phyloP scores from a whole-genome alignment of 1,140 invertebrate species.

The Drosophila bocqueti region DNA sequence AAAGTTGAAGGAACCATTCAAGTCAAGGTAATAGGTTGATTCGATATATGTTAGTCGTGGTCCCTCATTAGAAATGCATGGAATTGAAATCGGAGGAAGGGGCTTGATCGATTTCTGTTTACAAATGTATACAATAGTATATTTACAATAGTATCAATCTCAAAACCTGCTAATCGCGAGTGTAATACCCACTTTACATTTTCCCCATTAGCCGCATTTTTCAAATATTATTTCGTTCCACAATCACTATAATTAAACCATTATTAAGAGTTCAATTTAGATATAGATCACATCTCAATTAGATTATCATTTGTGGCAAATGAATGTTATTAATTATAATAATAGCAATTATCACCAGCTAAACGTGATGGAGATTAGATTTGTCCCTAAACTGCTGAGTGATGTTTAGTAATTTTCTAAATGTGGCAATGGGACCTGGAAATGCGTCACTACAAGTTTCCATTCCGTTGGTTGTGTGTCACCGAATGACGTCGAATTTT shows the following conservation, averaged over 20 bases:
- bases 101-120: not conserved
- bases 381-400: not conserved
- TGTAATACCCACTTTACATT: not conserved
- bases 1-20: constrained; percentile 18
- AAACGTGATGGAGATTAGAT: constrained; percentile 8
- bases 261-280: not conserved
- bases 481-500: constrained; percentile 18
- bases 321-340: too few relatives aligned
- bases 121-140: not conserved
- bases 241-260: not conserved
- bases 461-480: constrained; percentile 29
- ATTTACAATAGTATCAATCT: not conserved
- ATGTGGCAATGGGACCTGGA: not conserved
- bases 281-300: constrained; percentile 5
- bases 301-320: constrained; percentile 12
- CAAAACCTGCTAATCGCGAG: not conserved
- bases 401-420: not conserved
- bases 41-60: not conserved
- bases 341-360: not conserved
- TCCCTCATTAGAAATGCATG: constrained; percentile 63
- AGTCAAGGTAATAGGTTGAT: not conserved
- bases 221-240: not conserved
- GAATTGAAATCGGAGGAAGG: constrained; percentile 54
- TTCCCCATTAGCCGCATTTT: not conserved
- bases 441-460: constrained; percentile 11